Evolutionary conservation across 1,140 invertebrate genomes (phyloP).

Genomic region (Philopotamus ludificatus): DNA sequence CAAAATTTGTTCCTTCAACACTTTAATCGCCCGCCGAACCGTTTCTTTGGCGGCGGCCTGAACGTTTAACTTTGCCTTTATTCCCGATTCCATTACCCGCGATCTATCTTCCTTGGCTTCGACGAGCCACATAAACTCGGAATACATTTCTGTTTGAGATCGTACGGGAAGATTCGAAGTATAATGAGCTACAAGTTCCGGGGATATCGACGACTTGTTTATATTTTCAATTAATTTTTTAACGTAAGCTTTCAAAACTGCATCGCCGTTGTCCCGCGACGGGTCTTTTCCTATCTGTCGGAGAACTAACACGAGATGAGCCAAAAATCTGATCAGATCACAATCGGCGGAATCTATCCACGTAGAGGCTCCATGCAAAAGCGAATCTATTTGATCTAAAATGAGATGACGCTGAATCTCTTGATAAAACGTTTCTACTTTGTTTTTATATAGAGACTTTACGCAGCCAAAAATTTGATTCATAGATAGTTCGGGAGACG

Average conservation of each 20-base stretch:
- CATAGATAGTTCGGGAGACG: conserved; percentile 63
- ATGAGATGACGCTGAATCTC: conserved; percentile 52
- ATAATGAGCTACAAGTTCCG: conserved; percentile 82
- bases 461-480: conserved; percentile 68
- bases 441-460: conserved; percentile 51
- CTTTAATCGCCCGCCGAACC: conserved; percentile 72
- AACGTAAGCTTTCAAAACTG: conserved; percentile 70
- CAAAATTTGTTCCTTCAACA: conserved; percentile 32
- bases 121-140: conserved; percentile 73
- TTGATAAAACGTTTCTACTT: conserved; percentile 54
- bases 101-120: conserved; percentile 61
- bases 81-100: conserved; percentile 52
- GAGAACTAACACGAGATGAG: conserved; percentile 83
- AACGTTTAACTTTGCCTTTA: conserved; percentile 75
- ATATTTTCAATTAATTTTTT: conserved; percentile 68
- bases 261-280: conserved; percentile 66
- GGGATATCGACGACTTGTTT: conserved; percentile 57
- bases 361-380: conserved; percentile 50
- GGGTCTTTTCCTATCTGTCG: conserved; percentile 70
- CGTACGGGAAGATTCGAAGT: conserved; percentile 70
- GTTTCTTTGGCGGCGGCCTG: conserved; percentile 77
- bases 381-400: conserved; percentile 50
- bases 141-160: conserved; percentile 75
- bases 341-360: conserved; percentile 49
- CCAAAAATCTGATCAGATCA: conserved; percentile 75